phyloP scores from a whole-genome alignment of 2,113 vertebrate genomes.

The Vidua chalybeata region DNA sequence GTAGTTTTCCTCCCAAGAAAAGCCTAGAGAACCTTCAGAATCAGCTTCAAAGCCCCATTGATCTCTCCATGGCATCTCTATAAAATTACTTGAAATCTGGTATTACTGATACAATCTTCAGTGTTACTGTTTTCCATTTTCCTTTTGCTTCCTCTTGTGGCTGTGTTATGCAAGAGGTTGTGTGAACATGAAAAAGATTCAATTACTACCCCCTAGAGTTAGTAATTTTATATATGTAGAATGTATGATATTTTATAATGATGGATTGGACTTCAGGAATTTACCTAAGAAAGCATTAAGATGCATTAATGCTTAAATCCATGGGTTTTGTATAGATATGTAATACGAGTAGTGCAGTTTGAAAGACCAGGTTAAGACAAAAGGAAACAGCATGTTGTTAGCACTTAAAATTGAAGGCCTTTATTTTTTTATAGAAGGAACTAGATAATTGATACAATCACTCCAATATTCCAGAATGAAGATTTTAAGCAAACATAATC shows the following conservation, averaged over 20 bases:
- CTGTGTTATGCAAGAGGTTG: neutral
- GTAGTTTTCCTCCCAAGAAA: constrained; percentile 19
- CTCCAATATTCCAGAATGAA: neutral
- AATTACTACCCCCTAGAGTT: constrained; percentile 1
- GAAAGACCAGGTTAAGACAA: neutral
- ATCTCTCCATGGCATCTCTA: neutral
- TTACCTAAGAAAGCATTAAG: neutral
- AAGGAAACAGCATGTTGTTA: neutral
- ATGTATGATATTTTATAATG: neutral
- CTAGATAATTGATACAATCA: neutral
- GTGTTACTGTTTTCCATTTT: neutral
- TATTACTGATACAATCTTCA: neutral
- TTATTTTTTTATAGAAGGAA: neutral
- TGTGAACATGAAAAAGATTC: neutral
- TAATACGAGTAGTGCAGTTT: neutral
- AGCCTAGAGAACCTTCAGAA: neutral
- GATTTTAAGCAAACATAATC: neutral
- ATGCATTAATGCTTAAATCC: neutral
- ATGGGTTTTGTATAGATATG: neutral
- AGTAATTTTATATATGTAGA: neutral
- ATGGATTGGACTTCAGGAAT: neutral
- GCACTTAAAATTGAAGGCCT: neutral
- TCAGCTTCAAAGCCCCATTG: neutral
- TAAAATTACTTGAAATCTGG: neutral
- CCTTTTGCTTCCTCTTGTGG: constrained; percentile 1